Percentiles rank a stretch among this genome's conserved stretches.
These are phyloP conservation scores for Cryptoblepharus egeriae DNA, from an alignment of 2,797 vertebrate species.

Conservation along the genomic window DNA sequence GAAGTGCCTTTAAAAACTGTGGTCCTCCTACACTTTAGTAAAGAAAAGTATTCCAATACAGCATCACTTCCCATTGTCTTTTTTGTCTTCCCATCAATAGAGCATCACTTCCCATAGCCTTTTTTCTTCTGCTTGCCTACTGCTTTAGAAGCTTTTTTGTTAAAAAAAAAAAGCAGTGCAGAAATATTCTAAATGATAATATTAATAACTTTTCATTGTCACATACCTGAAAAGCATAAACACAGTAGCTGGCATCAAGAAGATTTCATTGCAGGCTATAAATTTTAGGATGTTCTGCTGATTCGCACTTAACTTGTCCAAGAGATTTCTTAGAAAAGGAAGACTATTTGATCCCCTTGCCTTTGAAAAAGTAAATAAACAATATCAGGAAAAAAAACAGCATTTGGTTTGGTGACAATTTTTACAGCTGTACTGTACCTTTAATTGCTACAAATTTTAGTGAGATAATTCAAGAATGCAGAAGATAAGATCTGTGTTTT, in stretches of 20 bases:
- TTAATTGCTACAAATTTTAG: background rate
- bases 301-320: conserved; percentile 92
- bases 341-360: conserved; percentile 89
- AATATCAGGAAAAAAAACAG: conserved; percentile 46
- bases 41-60: no score
- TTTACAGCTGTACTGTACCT: background rate
- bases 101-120: no score
- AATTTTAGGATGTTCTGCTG: conserved; percentile 99
- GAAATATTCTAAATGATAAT: no score
- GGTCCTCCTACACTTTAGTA: no score
- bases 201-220: background rate
- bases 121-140: no score
- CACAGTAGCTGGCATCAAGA: conserved; percentile 97
- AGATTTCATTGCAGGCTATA: conserved; percentile 98
- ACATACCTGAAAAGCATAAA: conserved; percentile 96
- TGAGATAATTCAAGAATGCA: background rate
- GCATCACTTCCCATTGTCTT: no score
- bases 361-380: conserved; percentile 71
- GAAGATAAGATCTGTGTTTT: background rate
- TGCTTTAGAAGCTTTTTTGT: no score
- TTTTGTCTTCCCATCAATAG: no score
- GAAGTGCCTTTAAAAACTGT: no score
- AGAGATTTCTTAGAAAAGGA: conserved; percentile 88
- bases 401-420: conserved; percentile 18
- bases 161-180: no score